These are phyloP conservation scores for Arctopsyche grandis DNA, from an alignment of 1,140 invertebrate species.

Conservation along the genomic window DNA sequence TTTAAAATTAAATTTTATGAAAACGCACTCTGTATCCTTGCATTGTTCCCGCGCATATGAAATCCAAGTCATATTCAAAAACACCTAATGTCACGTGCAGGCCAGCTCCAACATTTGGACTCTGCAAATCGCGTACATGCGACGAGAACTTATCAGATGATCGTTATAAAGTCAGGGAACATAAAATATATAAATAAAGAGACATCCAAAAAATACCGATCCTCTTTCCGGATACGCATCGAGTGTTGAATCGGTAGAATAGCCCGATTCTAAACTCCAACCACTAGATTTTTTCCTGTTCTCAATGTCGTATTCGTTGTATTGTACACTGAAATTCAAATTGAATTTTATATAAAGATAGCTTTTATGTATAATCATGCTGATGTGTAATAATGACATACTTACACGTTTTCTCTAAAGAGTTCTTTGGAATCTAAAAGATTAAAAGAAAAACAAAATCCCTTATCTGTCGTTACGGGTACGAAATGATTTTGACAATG, in stretches of 20 bases:
- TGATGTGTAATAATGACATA: too few species aligned
- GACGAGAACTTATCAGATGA: too few species aligned
- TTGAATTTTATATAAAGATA: not conserved
- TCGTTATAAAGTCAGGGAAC: not conserved
- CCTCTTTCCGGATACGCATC: not conserved
- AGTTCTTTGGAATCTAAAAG: slow-evolving; percentile 69
- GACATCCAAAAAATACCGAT: not conserved
- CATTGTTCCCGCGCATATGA: not conserved
- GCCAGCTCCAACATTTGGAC: not conserved
- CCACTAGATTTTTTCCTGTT: not conserved
- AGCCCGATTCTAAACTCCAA: not conserved
- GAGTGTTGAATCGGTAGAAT: not conserved
- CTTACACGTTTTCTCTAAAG: slow-evolving; percentile 64
- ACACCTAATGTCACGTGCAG: slow-evolving; percentile 36
- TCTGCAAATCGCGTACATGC: not conserved
- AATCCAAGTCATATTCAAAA: not conserved
- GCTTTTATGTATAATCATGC: too few species aligned
- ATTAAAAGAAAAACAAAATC: slow-evolving; percentile 76
- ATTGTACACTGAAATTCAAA: not conserved
- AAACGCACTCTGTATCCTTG: not conserved
- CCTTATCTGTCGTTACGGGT: slow-evolving; percentile 74
- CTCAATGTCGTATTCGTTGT: not conserved
- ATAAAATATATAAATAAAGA: not conserved
- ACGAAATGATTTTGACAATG: slow-evolving; percentile 68
- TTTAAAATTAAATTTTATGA: not conserved